Evolutionary conservation across 2,797 vertebrate genomes (phyloP).

Genomic region (Macrochelys suwanniensis): DNA sequence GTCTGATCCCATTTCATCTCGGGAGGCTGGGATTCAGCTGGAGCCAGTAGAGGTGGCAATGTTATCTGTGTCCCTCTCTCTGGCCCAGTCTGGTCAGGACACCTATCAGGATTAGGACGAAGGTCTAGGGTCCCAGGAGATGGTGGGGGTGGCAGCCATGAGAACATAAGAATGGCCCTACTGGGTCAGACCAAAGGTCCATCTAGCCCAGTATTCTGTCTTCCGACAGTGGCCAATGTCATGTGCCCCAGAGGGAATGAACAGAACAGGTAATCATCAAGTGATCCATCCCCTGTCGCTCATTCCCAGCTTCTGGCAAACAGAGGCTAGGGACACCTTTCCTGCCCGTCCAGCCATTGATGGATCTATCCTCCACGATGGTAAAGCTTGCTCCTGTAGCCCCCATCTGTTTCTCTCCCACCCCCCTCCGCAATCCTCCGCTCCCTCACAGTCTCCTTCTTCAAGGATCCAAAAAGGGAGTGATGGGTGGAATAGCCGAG

Average conservation of each 20-base stretch:
- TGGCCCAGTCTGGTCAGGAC: not conserved
- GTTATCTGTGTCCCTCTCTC: not conserved
- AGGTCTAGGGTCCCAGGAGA: not conserved
- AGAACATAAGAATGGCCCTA: no score
- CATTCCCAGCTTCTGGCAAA: no score
- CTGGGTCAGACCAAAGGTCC: no score
- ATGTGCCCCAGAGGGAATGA: no score
- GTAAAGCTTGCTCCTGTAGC: not conserved
- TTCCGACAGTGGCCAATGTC: no score
- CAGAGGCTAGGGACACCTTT: no score
- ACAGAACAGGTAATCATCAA: no score
- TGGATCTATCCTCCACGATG: not conserved
- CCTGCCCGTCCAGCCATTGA: no score
- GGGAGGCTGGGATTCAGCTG: not conserved
- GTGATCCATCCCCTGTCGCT: no score
- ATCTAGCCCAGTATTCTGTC: no score
- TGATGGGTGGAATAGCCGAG: not conserved
- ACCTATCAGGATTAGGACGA: not conserved
- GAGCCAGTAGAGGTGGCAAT: not conserved
- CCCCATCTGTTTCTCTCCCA: not conserved
- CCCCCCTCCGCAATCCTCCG: no score
- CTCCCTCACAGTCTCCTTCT: no score
- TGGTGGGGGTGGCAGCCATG: not conserved
- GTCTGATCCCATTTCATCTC: not conserved
- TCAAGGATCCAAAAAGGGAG: not conserved